Base-by-base conservation (phyloP, 1,140 invertebrate genomes). In the Lepidurus packardi region DNA sequence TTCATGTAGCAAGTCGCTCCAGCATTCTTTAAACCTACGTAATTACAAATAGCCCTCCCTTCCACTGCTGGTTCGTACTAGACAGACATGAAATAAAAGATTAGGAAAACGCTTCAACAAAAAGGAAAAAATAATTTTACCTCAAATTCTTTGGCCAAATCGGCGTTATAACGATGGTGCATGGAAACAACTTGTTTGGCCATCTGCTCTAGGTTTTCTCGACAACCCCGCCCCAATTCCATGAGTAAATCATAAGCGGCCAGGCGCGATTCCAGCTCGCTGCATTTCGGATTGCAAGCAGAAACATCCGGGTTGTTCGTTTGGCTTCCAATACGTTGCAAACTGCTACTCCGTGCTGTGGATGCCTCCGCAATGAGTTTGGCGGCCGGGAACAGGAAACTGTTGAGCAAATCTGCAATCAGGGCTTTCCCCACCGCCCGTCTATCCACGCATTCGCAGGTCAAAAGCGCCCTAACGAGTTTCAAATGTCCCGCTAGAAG, bases 1-100 rank as follows among this genome's bases (percentile, higher is more conserved):
- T 90, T 90, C 89, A 90, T 90, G 82, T 90, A 90, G 81, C 89
- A 90, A 7, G 89, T 90, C 21, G 89, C 89, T 74, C 89, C 89
- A 78, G 87, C 89, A 85, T 90, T 90, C 82, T 89, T 90, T 76
- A 90, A 81, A 21, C 89, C 89, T 25, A 90, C 89, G 84, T 87
- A 89, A 24, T 87, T 87, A 82, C 85, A 86, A 7, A 82, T 77
- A 21, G 86, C 85, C 44, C 89, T 82, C 8, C 86, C 85, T 43
- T 86, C 86, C 42, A 89, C 85, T 21, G 86, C 84, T 43, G 89
- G 89, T 73, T 87, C 82, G 82, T 87, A 88, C 82, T 89, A 75
- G 10, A 79, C 74, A 77, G 16, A 65, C 74, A 47, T 73, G 43
- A 80, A 79, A 77, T 34, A 75, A 11, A 53, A 42, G 11, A 74